Base-by-base conservation (phyloP, 2,797 vertebrate species). In the Acanthurus leucopareius region DNA sequence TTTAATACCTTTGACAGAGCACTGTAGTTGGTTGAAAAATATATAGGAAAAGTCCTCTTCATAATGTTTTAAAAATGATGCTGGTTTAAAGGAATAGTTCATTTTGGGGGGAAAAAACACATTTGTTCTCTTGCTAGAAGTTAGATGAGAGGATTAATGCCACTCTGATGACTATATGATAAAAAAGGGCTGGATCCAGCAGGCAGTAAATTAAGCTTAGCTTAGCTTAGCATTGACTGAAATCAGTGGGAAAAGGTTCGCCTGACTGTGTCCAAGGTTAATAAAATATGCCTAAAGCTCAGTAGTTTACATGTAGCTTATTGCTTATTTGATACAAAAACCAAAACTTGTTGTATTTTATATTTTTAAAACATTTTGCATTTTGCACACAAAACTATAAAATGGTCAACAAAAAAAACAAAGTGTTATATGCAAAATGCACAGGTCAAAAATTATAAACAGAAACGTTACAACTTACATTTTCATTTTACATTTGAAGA, bases 1-100 rank as follows among this genome's bases (percentile, higher is more conserved):
- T 85, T 85, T 80, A 83, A 90, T 85, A 86, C 77, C 51, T 85
- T 73, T 69, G 73, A 77, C 69, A 77, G 65, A 63, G 42, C 20
- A 53, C 62, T 22, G 53, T 51, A 62, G 58, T 74, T 82, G 68
- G 74, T 45, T 61, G 38, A 67, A 69, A 79, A 47, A 53, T 20
- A 62, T 32, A 20, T n/a, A 14, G n/a, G n/a, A 47, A 28, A 80
- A 78, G 64, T 60, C 6, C 4, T 38, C 3, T 17, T 32, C 10
- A 77, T 61, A 0, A 9, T 48, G 42, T 9, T 56, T 7, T 22
- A 35, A 17, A 72, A 73, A 68, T 9, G 60, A 70, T 22, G 22
- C 19, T 1, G 0, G 56, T 73, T 75, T 35, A 38, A 53, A 60
- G 11, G 44, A 58, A 59, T 3, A 5, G 15, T 57, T 56, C 4